These are phyloP conservation scores for Macaca nemestrina DNA, from an alignment of 2,113 vertebrate genomes.

Conservation along the genomic window DNA sequence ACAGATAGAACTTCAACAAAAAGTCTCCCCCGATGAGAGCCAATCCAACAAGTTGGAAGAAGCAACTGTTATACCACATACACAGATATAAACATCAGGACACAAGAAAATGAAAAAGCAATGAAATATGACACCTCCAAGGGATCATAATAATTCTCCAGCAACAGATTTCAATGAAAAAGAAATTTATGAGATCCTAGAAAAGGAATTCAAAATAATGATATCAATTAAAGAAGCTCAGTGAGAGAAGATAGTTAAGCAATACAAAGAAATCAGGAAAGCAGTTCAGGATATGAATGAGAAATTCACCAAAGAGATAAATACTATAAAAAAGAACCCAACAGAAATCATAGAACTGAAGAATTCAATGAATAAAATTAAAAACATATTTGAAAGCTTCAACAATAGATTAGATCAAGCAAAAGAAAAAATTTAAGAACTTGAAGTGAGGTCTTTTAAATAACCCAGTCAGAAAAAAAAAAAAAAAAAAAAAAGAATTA, in stretches of 20 bases:
- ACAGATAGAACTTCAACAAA: neutral
- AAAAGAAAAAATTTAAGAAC: neutral
- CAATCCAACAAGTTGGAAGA: neutral
- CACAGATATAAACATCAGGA: neutral
- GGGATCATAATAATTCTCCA: neutral
- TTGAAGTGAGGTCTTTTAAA: neutral
- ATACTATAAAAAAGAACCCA: neutral
- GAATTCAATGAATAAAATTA: neutral
- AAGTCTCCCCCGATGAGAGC: neutral
- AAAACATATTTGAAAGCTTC: neutral
- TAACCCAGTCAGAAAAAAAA: neutral
- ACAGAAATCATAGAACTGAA: neutral
- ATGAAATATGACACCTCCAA: neutral
- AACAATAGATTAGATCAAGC: neutral
- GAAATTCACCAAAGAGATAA: neutral
- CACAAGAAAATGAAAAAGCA: neutral
- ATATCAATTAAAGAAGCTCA: neutral
- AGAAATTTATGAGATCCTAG: neutral
- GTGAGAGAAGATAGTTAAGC: neutral
- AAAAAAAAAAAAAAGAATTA: neutral
- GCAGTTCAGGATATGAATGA: neutral
- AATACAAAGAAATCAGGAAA: neutral
- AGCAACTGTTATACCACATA: neutral
- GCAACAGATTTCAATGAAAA: neutral
- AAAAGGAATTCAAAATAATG: neutral